Base-by-base conservation (phyloP, 1,140 invertebrate genomes). In the Drosophila sulfurigaster region DNA sequence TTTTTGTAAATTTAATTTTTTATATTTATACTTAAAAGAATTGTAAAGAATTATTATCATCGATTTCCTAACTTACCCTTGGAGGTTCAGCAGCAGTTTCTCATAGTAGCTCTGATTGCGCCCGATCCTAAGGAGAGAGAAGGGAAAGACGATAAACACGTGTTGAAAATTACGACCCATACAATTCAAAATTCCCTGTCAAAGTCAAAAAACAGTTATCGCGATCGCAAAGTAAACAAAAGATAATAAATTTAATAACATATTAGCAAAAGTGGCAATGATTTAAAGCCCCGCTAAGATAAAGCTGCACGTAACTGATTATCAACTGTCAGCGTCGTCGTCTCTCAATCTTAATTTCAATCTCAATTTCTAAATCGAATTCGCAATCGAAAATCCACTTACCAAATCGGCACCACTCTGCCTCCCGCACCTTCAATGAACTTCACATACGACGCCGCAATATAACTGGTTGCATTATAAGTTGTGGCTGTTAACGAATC, bases 381-480 rank as follows among this genome's bases (percentile, higher is more conserved):
- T 25, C 20, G 20, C 13, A 30, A 30, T 51, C 15, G 25, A 7
- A 41, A n/a, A 28, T 11, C 0, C 4, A 90, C 91, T 91, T 81
- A 96, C 95, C 94, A 93, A 72, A 96, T 94, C 8, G 96, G 96
- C 4, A 96, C 94, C 2, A 95, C 96, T 74, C 95, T 93, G n/a
- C 95, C 96, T 15, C 96, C 96, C 45, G 95, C 94, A 43, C 94
- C 93, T 92, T 96, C 96, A 5, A 96, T 68, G 78, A 94, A 96
- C 91, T 96, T 96, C 0, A 97, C 95, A 80, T 97, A 97, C 0
- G 95, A 95, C 13, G 96, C 95, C 1, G 95, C 94, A 30, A 97
- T 95, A 78, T 95, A 96, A 48, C 91, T 92, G 16, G 93, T 93
- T 7, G 82, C 76, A 65, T 93, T 93, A 75, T 93, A 93, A 0